Evolutionary conservation across 2,113 vertebrate genomes (phyloP), one percentile per base, ranked within the genome.

Genomic region (Podiceps cristatus): DNA sequence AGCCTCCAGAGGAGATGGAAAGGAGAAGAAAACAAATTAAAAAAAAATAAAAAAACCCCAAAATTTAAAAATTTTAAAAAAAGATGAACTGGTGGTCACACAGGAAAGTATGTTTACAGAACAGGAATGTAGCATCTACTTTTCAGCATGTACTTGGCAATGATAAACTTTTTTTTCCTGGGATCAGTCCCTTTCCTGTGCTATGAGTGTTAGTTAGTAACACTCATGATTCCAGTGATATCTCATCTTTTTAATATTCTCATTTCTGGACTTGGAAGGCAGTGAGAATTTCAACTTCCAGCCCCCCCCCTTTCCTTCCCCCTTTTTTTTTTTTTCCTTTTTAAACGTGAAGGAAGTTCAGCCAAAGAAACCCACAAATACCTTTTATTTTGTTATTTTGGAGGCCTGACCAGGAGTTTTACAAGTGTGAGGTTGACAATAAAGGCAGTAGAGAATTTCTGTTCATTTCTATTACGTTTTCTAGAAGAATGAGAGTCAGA

Each of bases 51-150:
- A n/a, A n/a, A n/a, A n/a, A n/a, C n/a, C n/a, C n/a, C n/a, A n/a
- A n/a, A n/a, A n/a, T n/a, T n/a, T n/a, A n/a, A n/a, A n/a, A n/a
- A n/a, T n/a, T n/a, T n/a, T n/a, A n/a, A n/a, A n/a, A n/a, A n/a
- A n/a, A n/a, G n/a, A n/a, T n/a, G n/a, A 89, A 81, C 50, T 37
- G 12, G 29, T 50, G 20, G 40, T 31, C 76, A 80, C 40, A 72
- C 3, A 72, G 15, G 42, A 73, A 62, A 77, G 7, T 3, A 0
- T 14, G 58, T 12, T 58, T 89, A 69, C 18, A 37, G 14, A 77
- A 53, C 8, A 84, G 23, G 11, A 12, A 44, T 0, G 0, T 16
- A 58, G 60, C 9, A 60, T 15, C 19, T 56, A 20, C 18, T 68
- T 66, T 44, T 69, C 12, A 25, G 11, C 2, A 7, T 3, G 5